A percentile compares a stretch with the other conserved stretches of the same genome.
These are phyloP conservation scores for Catharus minimus DNA, from an alignment of 2,113 vertebrate species.

Conservation along the genomic window DNA sequence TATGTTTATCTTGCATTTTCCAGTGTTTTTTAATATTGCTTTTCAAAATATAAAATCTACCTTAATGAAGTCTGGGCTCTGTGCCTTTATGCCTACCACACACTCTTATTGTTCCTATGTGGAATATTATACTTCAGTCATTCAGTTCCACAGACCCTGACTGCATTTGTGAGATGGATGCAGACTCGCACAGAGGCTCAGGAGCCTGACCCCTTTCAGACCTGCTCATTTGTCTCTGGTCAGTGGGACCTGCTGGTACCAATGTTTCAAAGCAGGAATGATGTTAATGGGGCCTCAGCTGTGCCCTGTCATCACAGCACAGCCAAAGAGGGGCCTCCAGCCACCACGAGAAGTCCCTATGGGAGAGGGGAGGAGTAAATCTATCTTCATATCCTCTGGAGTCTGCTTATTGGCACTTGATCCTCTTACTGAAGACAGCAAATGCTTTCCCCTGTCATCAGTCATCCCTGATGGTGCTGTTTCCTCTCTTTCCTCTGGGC, in stretches of 20 bases:
- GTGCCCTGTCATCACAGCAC: neutral
- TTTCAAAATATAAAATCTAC: conserved; percentile 80
- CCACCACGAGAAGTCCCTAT: neutral
- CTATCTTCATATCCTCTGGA: neutral
- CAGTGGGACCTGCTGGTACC: neutral
- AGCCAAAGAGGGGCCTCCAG: neutral
- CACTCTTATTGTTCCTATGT: neutral
- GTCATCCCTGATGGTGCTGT: neutral
- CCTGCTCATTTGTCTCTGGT: neutral
- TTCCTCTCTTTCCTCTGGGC: neutral
- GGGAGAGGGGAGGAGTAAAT: conserved; percentile 8
- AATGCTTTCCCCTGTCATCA: neutral
- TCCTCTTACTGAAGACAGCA: conserved; percentile 16
- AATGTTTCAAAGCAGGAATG: neutral
- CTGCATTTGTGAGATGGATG: neutral
- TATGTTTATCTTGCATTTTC: conserved; percentile 77
- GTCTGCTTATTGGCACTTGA: conserved; percentile 3
- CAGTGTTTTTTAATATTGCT: conserved; percentile 78
- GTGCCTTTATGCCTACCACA: conserved; percentile 21
- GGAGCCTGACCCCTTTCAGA: neutral
- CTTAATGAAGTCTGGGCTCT: conserved; percentile 58
- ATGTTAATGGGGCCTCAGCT: conserved; percentile 12
- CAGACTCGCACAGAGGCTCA: neutral
- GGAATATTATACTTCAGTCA: neutral
- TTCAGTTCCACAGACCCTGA: neutral